Conservation (phyloP, 1,140 invertebrate species). For the Heliconius congener region DNA sequence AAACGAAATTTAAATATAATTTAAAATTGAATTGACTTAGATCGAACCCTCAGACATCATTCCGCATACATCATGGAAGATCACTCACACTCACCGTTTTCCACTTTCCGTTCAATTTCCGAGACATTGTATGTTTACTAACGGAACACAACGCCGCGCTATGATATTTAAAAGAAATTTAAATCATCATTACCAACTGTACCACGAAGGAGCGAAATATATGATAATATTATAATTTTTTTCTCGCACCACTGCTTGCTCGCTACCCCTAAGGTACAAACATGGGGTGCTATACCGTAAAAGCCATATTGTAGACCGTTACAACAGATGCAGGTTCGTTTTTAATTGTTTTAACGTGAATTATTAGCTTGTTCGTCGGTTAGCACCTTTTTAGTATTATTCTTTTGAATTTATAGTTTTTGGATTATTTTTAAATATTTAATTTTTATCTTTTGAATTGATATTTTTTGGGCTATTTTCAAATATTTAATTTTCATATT, state of each 20-base stretch:
- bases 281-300: constrained; percentile 48
- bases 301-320: constrained; percentile 52
- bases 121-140: neutral
- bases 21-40: too few relatives aligned
- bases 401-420: neutral
- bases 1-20: too few relatives aligned
- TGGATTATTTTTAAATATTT: too few relatives aligned
- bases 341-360: constrained; percentile 39
- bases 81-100: too few relatives aligned
- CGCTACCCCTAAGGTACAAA: constrained; percentile 25
- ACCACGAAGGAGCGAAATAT: neutral
- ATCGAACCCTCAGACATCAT: too few relatives aligned
- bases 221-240: constrained; percentile 5
- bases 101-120: too few relatives aligned
- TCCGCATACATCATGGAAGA: too few relatives aligned
- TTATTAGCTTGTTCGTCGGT: constrained; percentile 26
- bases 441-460: neutral
- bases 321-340: constrained; percentile 41
- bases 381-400: constrained; percentile 21
- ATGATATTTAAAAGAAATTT: neutral
- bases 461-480: too few relatives aligned
- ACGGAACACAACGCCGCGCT: neutral
- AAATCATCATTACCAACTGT: too few relatives aligned
- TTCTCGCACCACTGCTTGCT: constrained; percentile 36
- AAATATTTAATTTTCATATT: too few relatives aligned